Conservation (phyloP, 2,888 invertebrate genomes). For the Agrochola lychnidis region DNA sequence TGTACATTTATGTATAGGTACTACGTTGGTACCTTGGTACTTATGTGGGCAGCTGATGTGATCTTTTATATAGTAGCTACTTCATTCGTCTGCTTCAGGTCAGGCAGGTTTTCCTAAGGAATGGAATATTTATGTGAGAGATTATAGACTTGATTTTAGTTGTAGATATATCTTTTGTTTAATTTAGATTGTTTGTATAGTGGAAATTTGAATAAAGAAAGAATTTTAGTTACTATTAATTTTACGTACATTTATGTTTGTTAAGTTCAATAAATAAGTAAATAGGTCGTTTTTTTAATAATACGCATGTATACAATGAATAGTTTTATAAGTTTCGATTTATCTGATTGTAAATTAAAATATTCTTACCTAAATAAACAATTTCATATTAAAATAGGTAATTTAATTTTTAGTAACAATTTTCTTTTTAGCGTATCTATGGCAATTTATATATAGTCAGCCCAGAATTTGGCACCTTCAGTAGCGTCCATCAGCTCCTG, state of each 20-base stretch:
- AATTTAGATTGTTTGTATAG: neutral
- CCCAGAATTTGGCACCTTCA: too few relatives aligned
- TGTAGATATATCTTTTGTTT: neutral
- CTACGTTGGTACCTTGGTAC: constrained; percentile 30
- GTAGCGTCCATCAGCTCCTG: too few relatives aligned
- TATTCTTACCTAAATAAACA: neutral
- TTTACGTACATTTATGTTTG: neutral
- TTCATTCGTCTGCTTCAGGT: constrained; percentile 44
- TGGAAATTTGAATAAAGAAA: neutral
- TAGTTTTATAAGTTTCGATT: neutral
- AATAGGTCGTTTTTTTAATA: neutral
- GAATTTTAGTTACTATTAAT: neutral
- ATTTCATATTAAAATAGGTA: neutral
- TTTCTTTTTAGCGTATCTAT: too few relatives aligned
- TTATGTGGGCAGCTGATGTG: constrained; percentile 73
- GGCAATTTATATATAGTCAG: too few relatives aligned
- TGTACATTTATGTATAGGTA: constrained; percentile 37
- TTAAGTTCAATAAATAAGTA: neutral
- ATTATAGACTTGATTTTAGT: constrained; percentile 27
- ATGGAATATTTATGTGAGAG: constrained; percentile 40
- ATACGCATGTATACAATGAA: constrained; percentile 27
- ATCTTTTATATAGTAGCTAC: constrained; percentile 77
- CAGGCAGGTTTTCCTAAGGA: constrained; percentile 43
- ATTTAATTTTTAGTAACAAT: too few relatives aligned
- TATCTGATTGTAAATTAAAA: neutral